A percentile compares a stretch with the other conserved stretches of the same genome.
Conservation (phyloP, 2,797 vertebrate species). For the Sebastes melanostomus region DNA sequence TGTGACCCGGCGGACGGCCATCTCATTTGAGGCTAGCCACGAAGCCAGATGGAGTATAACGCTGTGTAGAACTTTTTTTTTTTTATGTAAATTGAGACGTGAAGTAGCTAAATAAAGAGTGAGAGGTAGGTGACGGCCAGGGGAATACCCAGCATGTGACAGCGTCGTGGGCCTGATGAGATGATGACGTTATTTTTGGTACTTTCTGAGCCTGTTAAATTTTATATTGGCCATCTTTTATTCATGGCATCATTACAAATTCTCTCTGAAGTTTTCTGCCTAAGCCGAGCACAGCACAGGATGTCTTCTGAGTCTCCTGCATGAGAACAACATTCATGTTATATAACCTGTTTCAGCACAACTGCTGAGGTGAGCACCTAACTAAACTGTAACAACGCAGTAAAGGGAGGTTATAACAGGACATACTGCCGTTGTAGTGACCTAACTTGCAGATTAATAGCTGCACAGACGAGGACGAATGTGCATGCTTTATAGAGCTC, state of each 20-base stretch:
- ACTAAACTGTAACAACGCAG: conserved; percentile 33
- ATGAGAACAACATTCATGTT: conserved; percentile 52
- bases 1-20: conserved; percentile 44
- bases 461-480: conserved; percentile 13
- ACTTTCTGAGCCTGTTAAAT: conserved; percentile 65
- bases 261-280: conserved; percentile 67
- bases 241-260: conserved; percentile 72
- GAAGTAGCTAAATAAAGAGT: conserved; percentile 66
- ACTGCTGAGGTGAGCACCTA: conserved; percentile 51
- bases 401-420: conserved; percentile 41
- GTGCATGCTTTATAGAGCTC: conserved; percentile 37
- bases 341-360: conserved; percentile 67
- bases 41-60: conserved; percentile 46
- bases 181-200: conserved; percentile 69
- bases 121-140: conserved; percentile 59
- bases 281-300: conserved; percentile 23
- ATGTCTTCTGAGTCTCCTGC: conserved; percentile 26
- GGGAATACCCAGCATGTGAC: conserved; percentile 78
- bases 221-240: conserved; percentile 71
- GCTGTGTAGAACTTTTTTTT: conserved; percentile 5
- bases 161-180: conserved; percentile 38
- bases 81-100: conserved; percentile 50
- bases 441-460: conserved; percentile 21
- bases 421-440: conserved; percentile 7
- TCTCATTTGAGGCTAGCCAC: conserved; percentile 19